Evolutionary conservation across 1,140 invertebrate genomes (phyloP).

Genomic region (Pentalonia nigronervosa): DNA sequence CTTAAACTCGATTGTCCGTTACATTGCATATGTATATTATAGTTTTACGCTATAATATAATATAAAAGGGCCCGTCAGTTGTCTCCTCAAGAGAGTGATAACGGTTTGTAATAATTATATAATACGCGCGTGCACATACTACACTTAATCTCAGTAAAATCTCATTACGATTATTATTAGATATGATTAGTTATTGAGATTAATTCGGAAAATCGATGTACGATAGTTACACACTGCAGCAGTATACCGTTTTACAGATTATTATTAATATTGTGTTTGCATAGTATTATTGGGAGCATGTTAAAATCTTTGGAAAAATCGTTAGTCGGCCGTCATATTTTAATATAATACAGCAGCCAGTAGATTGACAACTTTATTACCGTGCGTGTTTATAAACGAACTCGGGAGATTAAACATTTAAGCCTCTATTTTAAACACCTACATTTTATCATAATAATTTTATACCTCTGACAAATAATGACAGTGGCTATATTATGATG

Average conservation of each 20-base stretch:
- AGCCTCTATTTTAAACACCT: not conserved
- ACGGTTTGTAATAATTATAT: not conserved
- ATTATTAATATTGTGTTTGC: not conserved
- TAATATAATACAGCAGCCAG: not conserved
- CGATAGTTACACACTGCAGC: not conserved
- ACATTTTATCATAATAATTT: not conserved
- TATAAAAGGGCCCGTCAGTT: not conserved
- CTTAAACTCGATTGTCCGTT: not conserved
- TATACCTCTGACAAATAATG: not conserved
- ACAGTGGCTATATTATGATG: not conserved
- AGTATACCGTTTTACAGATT: not conserved
- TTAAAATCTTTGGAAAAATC: not conserved
- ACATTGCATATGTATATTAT: not conserved
- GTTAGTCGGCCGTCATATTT: not conserved
- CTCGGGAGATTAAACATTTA: not conserved
- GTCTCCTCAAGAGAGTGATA: not conserved
- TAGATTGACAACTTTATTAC: not conserved
- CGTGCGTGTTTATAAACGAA: not conserved
- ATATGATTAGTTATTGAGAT: not conserved
- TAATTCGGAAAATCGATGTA: not conserved
- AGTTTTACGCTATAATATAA: not conserved
- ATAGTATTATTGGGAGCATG: not conserved
- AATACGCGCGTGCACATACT: not conserved
- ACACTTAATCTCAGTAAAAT: not conserved
- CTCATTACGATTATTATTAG: not conserved